These are phyloP conservation scores for Achlya flavicornis DNA, from an alignment of 2,888 invertebrate species.

Conservation along the genomic window DNA sequence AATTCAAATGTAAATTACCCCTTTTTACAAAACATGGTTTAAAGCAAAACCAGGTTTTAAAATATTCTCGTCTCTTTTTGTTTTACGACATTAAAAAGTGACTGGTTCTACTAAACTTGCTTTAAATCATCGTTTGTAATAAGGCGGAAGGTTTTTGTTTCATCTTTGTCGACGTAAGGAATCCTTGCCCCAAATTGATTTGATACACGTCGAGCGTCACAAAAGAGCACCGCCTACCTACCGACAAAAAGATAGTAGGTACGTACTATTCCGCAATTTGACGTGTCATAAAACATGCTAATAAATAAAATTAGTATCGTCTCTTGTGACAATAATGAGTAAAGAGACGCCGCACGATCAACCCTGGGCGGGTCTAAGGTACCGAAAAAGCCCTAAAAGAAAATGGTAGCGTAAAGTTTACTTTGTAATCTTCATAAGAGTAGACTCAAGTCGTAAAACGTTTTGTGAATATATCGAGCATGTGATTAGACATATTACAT, in stretches of 20 bases:
- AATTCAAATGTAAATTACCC: no score
- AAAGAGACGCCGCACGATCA: constrained; percentile 59
- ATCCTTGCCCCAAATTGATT: constrained; percentile 62
- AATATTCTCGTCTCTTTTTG: no score
- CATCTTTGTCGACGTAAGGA: constrained; percentile 19
- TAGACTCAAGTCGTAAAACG: constrained; percentile 36
- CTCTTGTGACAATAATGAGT: constrained; percentile 50
- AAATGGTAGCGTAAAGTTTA: constrained; percentile 17
- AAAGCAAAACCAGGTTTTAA: no score
- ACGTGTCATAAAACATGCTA: constrained; percentile 68
- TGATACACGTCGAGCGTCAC: constrained; percentile 46
- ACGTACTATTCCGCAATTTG: constrained; percentile 67
- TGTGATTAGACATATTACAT: constrained; percentile 48
- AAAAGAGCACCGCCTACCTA: constrained; percentile 59
- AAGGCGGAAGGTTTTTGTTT: not conserved
- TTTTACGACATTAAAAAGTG: no score
- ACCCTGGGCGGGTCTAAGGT: constrained; percentile 44
- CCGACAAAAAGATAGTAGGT: constrained; percentile 38
- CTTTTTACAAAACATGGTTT: no score
- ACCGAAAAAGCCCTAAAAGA: constrained; percentile 18
- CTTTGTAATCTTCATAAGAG: constrained; percentile 32
- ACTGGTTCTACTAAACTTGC: no score
- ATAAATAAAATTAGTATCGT: constrained; percentile 79
- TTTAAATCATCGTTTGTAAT: no score
- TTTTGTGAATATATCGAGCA: constrained; percentile 52